Evolutionary conservation across 2,888 invertebrate species (phyloP), one percentile per base, ranked within the genome.

Genomic region (Sesamia inferens): DNA sequence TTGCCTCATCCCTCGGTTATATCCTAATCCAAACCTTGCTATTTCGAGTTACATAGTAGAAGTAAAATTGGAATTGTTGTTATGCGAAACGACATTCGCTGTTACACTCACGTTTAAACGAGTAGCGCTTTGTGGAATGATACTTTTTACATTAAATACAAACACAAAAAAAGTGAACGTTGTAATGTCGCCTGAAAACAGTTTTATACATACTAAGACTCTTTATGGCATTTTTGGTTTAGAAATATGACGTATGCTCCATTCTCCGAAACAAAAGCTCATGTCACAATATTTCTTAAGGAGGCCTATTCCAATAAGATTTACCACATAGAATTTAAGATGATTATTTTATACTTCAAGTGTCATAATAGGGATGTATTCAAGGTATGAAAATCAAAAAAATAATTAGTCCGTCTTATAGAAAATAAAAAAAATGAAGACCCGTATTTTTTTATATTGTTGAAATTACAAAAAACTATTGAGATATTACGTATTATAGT

Each of bases 51-150:
- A 63, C 47, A 8, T 47, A 58, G n/a, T 64, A 14, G 19, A 71
- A 51, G 42, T 51, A 48, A 42, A 70, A 70, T 68, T 71, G 42
- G 47, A 61, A 79, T 68, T 68, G 61, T 68, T 65, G 79, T 79
- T 79, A 68, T 83, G 54, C 42, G 22, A 58, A 63, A 57, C 42
- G 58, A 48, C 39, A 48, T 67, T 79, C 16, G 24, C 55, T 68
- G 73, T 79, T 31, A 79, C 57, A 65, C 61, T 61, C 39, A 79
- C 73, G 47, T 14, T n/a, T n/a, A 22, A 19, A 51, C 13, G 22
- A 19, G 24, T 22, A 59, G 58, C 51, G n/a, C n/a, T 42, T 22
- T 64, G 79, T 71, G 59, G 64, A 39, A 51, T 47, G 44, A 44
- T 64, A 55, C 24, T 64, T 67, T 82, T 44, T 22, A 51, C 79